These are phyloP conservation scores for Eupithecia vulgata DNA, from an alignment of 2,888 invertebrate species.

Conservation along the genomic window DNA sequence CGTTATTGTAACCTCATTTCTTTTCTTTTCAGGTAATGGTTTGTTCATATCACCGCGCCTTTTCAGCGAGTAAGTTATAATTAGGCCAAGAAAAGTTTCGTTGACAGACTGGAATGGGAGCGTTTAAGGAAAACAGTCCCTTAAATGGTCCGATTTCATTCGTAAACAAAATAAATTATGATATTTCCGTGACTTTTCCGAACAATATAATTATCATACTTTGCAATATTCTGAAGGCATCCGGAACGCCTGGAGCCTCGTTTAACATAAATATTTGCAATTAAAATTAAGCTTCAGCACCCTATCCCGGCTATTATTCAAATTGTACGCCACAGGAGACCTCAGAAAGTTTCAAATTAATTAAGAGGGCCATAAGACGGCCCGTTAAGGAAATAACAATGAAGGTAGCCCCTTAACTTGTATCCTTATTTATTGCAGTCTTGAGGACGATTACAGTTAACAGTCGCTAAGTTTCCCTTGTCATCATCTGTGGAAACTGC, in stretches of 20 bases:
- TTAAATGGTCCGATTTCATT: conserved; percentile 13
- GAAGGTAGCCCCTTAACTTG: conserved; percentile 67
- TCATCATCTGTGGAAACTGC: conserved; percentile 61
- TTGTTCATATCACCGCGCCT: conserved; percentile 35
- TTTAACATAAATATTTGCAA: conserved; percentile 84
- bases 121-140: conserved; percentile 8
- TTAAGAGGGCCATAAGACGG: conserved; percentile 83
- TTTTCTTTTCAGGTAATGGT: conserved; percentile 49
- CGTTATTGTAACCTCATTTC: conserved; percentile 39
- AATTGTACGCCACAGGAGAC: conserved; percentile 82
- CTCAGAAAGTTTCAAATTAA: conserved; percentile 84
- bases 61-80: conserved; percentile 42
- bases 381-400: conserved; percentile 83
- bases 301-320: conserved; percentile 82
- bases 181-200: conserved; percentile 56
- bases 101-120: conserved; percentile 14
- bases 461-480: conserved; percentile 54
- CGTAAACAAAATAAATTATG: conserved; percentile 49
- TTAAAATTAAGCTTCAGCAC: conserved; percentile 80
- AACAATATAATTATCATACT: conserved; percentile 75
- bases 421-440: conserved; percentile 75
- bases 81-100: conserved; percentile 8
- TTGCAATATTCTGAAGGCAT: conserved; percentile 68
- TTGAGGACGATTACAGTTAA: conserved; percentile 65
- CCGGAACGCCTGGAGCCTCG: conserved; percentile 61